Evolutionary conservation across 2,113 vertebrate species (phyloP).

Genomic region (Rana temporaria): DNA sequence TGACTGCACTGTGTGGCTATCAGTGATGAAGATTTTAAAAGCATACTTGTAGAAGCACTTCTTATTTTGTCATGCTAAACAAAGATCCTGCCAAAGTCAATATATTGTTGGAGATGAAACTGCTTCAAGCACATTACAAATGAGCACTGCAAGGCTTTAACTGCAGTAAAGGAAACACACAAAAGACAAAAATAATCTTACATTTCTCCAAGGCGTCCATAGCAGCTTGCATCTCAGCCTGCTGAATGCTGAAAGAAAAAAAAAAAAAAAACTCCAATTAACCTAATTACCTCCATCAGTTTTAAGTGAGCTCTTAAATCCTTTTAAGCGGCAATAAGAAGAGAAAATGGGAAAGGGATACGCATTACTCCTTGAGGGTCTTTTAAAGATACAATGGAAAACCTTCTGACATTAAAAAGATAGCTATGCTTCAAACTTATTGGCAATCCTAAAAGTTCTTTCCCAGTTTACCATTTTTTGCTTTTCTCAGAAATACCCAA

Average conservation of each 20-base stretch:
- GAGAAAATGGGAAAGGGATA: constrained; percentile 37
- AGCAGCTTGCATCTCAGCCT: constrained; percentile 98
- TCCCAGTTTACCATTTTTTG: not conserved
- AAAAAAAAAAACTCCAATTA: constrained; percentile 58
- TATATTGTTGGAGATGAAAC: constrained; percentile 8
- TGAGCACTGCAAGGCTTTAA: not conserved
- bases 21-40: not conserved
- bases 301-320: constrained; percentile 51
- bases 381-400: not conserved
- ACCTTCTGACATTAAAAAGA: constrained; percentile 19
- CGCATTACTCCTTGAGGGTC: constrained; percentile 40
- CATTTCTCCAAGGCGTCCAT: constrained; percentile 99
- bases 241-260: constrained; percentile 87
- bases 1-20: not conserved
- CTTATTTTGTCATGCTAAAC: not conserved
- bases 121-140: constrained; percentile 3
- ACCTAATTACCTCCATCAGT: constrained; percentile 46
- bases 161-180: not conserved
- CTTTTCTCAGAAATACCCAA: not conserved
- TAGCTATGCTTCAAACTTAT: constrained; percentile 1
- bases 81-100: constrained; percentile 18
- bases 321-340: constrained; percentile 52
- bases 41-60: not conserved
- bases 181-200: constrained; percentile 73
- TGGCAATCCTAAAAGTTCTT: constrained; percentile 4